Evolutionary conservation across 2,113 vertebrate species (phyloP).

Genomic region (Hiodon alosoides): DNA sequence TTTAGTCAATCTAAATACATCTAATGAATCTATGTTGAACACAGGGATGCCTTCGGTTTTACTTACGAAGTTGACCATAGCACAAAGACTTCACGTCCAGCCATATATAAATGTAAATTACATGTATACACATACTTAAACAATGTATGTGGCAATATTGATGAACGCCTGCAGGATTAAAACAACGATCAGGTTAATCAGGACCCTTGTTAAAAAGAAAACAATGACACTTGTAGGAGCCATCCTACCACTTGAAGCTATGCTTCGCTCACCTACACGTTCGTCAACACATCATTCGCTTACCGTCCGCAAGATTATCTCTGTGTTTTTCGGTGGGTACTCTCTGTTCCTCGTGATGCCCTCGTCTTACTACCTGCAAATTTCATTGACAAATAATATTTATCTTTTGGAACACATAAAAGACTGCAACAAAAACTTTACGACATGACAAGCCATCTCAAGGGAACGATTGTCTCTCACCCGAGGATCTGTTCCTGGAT

Average conservation of each 20-base stretch:
- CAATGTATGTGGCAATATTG: too few relatives aligned
- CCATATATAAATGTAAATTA: too few relatives aligned
- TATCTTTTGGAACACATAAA: not conserved
- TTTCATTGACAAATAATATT: conserved; percentile 17
- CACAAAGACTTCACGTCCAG: too few relatives aligned
- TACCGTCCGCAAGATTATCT: conserved; percentile 82
- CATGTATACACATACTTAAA: too few relatives aligned
- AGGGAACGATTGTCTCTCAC: conserved; percentile 11
- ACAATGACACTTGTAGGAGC: too few relatives aligned
- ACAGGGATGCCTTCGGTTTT: too few relatives aligned
- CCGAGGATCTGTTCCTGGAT: conserved; percentile 50
- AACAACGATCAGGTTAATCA: too few relatives aligned
- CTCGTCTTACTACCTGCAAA: conserved; percentile 74
- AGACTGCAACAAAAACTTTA: conserved; percentile 3
- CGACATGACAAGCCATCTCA: not conserved
- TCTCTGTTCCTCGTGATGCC: conserved; percentile 76
- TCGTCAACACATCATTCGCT: conserved; percentile 40
- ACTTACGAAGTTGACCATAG: too few relatives aligned
- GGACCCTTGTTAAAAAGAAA: not conserved
- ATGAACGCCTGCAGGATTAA: too few relatives aligned
- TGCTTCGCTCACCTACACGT: not conserved
- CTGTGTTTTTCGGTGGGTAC: conserved; percentile 80
- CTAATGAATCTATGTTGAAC: too few relatives aligned
- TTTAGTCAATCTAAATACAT: too few relatives aligned
- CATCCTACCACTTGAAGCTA: too few relatives aligned